Evolutionary conservation across 37 sponge, comb jelly and placozoan genomes (phyloP).

Genomic region (Lycopodina hypogea): DNA sequence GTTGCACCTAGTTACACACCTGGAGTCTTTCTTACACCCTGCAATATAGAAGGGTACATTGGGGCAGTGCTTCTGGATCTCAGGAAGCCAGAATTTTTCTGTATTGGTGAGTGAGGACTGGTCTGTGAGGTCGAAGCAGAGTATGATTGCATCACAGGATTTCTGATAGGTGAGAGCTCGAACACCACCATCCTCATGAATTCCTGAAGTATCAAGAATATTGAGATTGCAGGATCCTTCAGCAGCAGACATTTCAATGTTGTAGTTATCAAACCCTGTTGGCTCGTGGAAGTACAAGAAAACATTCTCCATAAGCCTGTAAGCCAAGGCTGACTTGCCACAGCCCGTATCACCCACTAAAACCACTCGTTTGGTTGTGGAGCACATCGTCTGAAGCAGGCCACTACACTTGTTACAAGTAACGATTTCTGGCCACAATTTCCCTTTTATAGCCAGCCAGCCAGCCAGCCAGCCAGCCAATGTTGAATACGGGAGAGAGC

Average conservation of each 20-base stretch:
- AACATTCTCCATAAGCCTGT: conserved; percentile 22
- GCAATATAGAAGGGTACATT: conserved; percentile 55
- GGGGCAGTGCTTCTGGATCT: conserved; percentile 43
- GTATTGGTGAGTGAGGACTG: conserved; percentile 23
- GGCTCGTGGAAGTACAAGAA: conserved; percentile 46
- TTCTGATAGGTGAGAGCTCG: conserved; percentile 43
- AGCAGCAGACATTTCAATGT: background rate
- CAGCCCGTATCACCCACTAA: conserved; percentile 67
- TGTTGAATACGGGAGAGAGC: no score
- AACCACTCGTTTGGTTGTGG: conserved; percentile 20
- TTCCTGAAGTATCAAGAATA: conserved; percentile 58
- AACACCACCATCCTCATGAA: conserved; percentile 5
- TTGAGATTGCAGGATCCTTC: conserved; percentile 35
- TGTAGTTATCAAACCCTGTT: conserved; percentile 45
- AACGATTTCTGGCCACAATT: no score
- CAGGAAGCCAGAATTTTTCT: conserved; percentile 64
- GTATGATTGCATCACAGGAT: conserved; percentile 52
- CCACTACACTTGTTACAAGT: no score
- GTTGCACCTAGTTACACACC: conserved; percentile 10
- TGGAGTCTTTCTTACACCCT: conserved; percentile 60
- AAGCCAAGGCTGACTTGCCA: conserved; percentile 65
- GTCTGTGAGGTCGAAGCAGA: conserved; percentile 71
- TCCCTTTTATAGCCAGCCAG: no score
- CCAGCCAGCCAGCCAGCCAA: no score
- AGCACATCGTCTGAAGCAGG: conserved; percentile 1